A percentile compares a stretch with the other conserved stretches of the same genome.
These are phyloP conservation scores for Ephialtes manifestator DNA, from an alignment of 2,888 invertebrate genomes.

Conservation along the genomic window DNA sequence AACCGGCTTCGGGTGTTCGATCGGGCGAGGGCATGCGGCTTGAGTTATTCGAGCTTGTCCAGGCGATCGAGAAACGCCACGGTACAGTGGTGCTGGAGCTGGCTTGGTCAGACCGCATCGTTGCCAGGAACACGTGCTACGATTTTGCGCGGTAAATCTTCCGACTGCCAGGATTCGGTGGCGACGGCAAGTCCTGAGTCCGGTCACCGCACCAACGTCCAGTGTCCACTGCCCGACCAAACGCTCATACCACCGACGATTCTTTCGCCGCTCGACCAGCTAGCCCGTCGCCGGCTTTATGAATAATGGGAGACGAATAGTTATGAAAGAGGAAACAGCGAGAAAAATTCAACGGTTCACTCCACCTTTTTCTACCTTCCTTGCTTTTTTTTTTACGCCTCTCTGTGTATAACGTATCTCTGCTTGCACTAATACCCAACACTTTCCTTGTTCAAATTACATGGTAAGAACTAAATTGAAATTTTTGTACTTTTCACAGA, in stretches of 20 bases:
- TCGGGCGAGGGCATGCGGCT: conserved; percentile 70
- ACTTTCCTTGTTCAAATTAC: conserved; percentile 8
- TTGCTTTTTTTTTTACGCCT: background rate
- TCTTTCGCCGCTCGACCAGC: conserved; percentile 10
- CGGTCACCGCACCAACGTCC: conserved; percentile 15
- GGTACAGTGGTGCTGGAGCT: conserved; percentile 51
- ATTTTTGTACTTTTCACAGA: too few species aligned
- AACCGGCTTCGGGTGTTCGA: conserved; percentile 5
- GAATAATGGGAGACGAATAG: conserved; percentile 38
- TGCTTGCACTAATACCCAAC: conserved; percentile 11
- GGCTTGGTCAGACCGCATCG: conserved; percentile 69
- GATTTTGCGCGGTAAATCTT: conserved; percentile 82
- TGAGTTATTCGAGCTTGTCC: conserved; percentile 83
- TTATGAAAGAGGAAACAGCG: conserved; percentile 30
- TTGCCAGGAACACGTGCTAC: conserved; percentile 83
- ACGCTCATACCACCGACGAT: background rate
- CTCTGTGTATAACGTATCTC: conserved; percentile 9
- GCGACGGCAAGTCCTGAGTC: conserved; percentile 26
- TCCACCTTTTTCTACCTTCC: background rate
- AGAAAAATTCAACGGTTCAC: conserved; percentile 43
- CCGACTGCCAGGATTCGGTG: conserved; percentile 46
- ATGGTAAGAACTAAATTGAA: too few species aligned
- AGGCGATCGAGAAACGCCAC: conserved; percentile 47
- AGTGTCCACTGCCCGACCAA: background rate
- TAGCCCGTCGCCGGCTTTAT: conserved; percentile 16